Percentiles rank a stretch among this genome's conserved stretches.
Conservation (phyloP, 2,797 vertebrate genomes). For the Crenichthys baileyi region DNA sequence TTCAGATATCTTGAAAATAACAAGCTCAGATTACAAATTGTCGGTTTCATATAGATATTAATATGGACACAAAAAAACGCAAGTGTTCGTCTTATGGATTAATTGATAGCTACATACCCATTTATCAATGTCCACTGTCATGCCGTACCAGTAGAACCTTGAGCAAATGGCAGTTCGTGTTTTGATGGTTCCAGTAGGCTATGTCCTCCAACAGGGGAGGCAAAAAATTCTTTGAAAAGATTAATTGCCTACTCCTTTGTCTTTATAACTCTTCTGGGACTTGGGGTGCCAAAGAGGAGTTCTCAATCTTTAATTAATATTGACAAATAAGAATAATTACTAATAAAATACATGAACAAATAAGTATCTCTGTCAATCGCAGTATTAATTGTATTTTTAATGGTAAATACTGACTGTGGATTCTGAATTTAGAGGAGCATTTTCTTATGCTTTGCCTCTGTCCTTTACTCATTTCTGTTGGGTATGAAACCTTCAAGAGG, state of each 20-base stretch:
- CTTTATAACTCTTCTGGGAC: background rate
- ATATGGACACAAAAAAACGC: background rate
- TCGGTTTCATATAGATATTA: background rate
- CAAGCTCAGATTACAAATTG: background rate
- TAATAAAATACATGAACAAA: background rate
- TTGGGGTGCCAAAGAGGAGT: background rate
- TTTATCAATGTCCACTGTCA: background rate
- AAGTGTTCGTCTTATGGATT: background rate
- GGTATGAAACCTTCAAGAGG: background rate
- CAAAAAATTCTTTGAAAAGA: background rate
- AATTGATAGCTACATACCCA: background rate
- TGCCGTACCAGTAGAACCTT: background rate
- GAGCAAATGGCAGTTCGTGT: background rate
- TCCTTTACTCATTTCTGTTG: background rate
- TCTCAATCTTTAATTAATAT: background rate
- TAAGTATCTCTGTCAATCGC: background rate
- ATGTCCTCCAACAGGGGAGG: background rate
- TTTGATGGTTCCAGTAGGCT: background rate
- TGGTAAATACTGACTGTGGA: background rate
- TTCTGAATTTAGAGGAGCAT: background rate
- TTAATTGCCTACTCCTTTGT: background rate
- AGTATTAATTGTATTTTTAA: background rate
- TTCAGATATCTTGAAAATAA: too few relatives aligned
- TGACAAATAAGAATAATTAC: background rate
- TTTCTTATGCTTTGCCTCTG: background rate